These are phyloP conservation scores for Istiophorus platypterus DNA, from an alignment of 2,113 vertebrate species.

Conservation along the genomic window DNA sequence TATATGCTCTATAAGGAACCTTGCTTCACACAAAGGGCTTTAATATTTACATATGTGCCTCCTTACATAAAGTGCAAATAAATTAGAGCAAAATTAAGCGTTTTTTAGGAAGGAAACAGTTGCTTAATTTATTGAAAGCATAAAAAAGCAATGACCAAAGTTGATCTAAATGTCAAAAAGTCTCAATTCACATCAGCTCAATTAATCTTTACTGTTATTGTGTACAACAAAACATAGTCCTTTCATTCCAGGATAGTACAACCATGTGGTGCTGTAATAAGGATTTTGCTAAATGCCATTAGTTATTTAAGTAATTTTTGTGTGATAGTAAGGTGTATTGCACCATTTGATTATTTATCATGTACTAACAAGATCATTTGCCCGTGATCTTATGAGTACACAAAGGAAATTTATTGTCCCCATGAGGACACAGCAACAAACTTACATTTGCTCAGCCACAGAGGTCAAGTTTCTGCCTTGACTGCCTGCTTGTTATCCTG, in stretches of 20 bases:
- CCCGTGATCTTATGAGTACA: neutral
- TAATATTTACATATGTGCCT: neutral
- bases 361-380: neutral
- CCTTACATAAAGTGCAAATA: neutral
- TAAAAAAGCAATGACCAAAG: neutral
- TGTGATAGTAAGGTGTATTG: constrained; percentile 4
- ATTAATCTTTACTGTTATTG: neutral
- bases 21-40: neutral
- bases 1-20: too few species aligned
- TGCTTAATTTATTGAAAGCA: neutral
- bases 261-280: too few species aligned
- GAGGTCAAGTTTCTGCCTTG: constrained; percentile 41
- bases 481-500: constrained; percentile 49
- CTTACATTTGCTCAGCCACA: constrained; percentile 31
- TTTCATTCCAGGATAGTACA: too few species aligned
- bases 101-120: too few species aligned
- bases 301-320: neutral
- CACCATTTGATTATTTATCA: constrained; percentile 8
- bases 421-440: neutral
- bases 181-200: neutral
- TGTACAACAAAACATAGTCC: too few species aligned
- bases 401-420: constrained; percentile 14
- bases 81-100: neutral
- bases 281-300: too few species aligned
- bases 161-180: neutral